Conservation (phyloP, 2,113 vertebrate species). For the Antechinus stuartii region DNA sequence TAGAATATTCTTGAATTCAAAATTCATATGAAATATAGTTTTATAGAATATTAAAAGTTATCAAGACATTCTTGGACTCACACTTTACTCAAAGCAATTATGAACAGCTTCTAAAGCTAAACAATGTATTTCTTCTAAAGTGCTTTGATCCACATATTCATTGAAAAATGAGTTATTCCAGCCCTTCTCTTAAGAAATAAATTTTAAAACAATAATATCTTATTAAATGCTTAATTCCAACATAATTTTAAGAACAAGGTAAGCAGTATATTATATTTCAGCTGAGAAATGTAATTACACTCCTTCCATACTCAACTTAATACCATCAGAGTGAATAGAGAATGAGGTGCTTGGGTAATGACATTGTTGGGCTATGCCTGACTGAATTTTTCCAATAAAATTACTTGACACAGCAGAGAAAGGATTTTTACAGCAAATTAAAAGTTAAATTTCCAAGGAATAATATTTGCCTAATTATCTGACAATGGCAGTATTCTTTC, state of each 20-base stretch:
- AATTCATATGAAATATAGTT: background rate
- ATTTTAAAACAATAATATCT: slow-evolving; percentile 22
- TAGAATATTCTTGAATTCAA: background rate
- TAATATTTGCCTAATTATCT: slow-evolving; percentile 69
- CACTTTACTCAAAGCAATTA: background rate
- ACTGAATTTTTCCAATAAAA: slow-evolving; percentile 61
- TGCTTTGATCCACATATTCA: slow-evolving; percentile 3
- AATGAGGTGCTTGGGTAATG: slow-evolving; percentile 56
- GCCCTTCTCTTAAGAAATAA: slow-evolving; percentile 8
- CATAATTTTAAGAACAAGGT: slow-evolving; percentile 62
- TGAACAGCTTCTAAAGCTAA: background rate
- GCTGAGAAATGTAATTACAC: slow-evolving; percentile 58
- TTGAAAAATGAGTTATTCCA: slow-evolving; percentile 44
- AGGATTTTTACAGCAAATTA: slow-evolving; percentile 71
- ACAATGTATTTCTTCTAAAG: background rate
- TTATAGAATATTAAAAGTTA: slow-evolving; percentile 16
- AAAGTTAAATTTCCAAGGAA: slow-evolving; percentile 68
- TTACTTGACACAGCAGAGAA: slow-evolving; percentile 68
- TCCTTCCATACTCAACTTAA: slow-evolving; percentile 39
- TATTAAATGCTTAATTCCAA: slow-evolving; percentile 47
- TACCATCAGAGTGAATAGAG: slow-evolving; percentile 48
- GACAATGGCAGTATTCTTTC: slow-evolving; percentile 65
- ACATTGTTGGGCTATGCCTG: slow-evolving; percentile 28
- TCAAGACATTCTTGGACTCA: background rate
- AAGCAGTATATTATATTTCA: slow-evolving; percentile 50